Conservation (phyloP, 2,113 vertebrate species). For the Pangasianodon gigas region DNA sequence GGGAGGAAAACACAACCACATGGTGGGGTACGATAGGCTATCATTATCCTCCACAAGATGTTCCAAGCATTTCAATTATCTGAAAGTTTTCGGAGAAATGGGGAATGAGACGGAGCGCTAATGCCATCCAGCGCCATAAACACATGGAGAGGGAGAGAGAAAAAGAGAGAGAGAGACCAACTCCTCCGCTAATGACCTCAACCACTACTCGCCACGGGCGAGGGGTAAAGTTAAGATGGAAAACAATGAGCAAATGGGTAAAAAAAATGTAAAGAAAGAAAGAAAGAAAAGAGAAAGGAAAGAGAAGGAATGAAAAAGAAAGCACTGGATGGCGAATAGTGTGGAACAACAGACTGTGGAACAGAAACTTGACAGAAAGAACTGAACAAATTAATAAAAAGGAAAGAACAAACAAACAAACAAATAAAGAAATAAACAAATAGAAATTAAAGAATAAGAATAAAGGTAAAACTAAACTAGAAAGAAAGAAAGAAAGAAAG, state of each 20-base stretch:
- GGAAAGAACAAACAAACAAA: not conserved
- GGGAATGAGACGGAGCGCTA: conserved; percentile 42
- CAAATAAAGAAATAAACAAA: not conserved
- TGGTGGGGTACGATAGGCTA: conserved; percentile 51
- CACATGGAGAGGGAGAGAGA: not conserved
- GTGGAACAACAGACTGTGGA: not conserved
- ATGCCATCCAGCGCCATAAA: conserved; percentile 48
- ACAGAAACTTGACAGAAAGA: not conserved
- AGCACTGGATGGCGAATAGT: not conserved
- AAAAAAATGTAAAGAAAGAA: not conserved
- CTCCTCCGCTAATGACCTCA: conserved; percentile 55
- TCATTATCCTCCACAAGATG: conserved; percentile 58
- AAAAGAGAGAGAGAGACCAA: not conserved
- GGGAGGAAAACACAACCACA: conserved; percentile 54
- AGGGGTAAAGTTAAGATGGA: conserved; percentile 4
- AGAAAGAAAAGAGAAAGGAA: conserved; percentile 16
- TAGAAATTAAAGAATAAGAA: not conserved
- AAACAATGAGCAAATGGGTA: not conserved
- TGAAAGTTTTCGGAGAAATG: conserved; percentile 50
- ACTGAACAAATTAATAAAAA: not conserved
- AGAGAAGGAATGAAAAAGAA: not conserved
- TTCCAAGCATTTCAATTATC: conserved; percentile 60
- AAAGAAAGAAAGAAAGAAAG: not conserved
- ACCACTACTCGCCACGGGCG: conserved; percentile 54
- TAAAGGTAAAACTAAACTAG: not conserved